phyloP scores from a whole-genome alignment of 2,888 invertebrate genomes.

The Mesorhabditis sp. region DNA sequence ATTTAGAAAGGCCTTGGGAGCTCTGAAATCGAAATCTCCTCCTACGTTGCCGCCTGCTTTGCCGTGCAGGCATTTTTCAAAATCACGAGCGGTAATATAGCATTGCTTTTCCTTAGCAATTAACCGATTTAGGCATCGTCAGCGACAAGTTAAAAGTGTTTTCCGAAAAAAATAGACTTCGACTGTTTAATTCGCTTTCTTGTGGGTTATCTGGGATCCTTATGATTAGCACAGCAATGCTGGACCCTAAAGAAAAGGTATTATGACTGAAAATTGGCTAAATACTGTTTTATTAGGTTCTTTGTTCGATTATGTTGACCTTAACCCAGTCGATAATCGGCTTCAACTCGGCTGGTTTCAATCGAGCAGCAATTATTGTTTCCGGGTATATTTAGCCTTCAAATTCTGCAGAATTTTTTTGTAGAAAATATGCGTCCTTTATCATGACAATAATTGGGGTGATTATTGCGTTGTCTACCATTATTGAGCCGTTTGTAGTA shows the following conservation, averaged over 20 bases:
- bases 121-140: conserved; percentile 6
- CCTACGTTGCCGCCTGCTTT: conserved; percentile 21
- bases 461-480: neutral
- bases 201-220: conserved; percentile 23
- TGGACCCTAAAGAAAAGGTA: conserved; percentile 18
- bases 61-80: conserved; percentile 21
- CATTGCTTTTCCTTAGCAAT: neutral
- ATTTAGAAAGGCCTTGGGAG: conserved; percentile 18
- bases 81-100: conserved; percentile 19
- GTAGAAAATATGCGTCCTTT: neutral
- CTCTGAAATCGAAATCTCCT: conserved; percentile 18
- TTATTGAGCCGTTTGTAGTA: neutral
- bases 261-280: neutral
- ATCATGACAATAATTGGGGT: neutral
- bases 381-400: neutral
- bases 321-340: neutral
- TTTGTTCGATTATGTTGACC: neutral
- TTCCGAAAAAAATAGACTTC: conserved; percentile 16
- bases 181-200: conserved; percentile 28
- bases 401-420: neutral
- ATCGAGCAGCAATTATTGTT: conserved; percentile 1
- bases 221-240: conserved; percentile 20
- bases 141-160: conserved; percentile 13
- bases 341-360: conserved; percentile 2
- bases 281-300: neutral